Conservation (phyloP, 2,888 invertebrate species). For the Vesta saturnalis region DNA sequence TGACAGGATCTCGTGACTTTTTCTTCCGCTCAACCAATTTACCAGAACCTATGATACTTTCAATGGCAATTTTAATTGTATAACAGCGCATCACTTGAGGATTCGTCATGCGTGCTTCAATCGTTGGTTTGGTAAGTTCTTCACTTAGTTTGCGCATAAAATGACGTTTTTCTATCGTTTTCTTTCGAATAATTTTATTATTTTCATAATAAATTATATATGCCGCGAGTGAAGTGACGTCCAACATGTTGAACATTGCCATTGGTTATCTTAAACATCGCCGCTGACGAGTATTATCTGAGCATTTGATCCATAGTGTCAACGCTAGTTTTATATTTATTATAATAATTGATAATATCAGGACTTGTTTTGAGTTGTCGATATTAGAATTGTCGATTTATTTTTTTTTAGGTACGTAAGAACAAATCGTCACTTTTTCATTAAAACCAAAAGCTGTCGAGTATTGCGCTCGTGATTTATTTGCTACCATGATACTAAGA, state of each 20-base stretch:
- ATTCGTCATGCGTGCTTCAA: too few relatives aligned
- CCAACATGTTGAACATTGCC: not conserved
- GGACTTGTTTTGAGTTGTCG: not conserved
- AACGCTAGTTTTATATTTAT: constrained; percentile 3
- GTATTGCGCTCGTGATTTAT: too few relatives aligned
- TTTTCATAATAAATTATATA: too few relatives aligned
- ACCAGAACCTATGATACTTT: not conserved
- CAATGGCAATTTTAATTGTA: not conserved
- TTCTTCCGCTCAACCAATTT: too few relatives aligned
- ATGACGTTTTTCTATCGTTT: too few relatives aligned
- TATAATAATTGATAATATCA: not conserved
- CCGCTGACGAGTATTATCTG: not conserved
- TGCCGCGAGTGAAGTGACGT: not conserved
- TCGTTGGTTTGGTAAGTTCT: too few relatives aligned
- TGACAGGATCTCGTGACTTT: too few relatives aligned
- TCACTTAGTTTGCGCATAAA: too few relatives aligned
- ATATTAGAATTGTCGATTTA: not conserved
- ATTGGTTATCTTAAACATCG: not conserved
- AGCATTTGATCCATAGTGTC: not conserved
- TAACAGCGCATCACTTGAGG: too few relatives aligned
- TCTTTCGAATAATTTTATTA: too few relatives aligned
- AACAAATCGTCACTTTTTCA: not conserved
- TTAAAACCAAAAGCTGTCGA: not conserved
- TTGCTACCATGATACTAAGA: not conserved
- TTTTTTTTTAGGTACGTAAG: not conserved